A percentile compares a stretch with the other conserved stretches of the same genome.
These are phyloP conservation scores for Yponomeuta evonymella DNA, from an alignment of 2,888 invertebrate genomes.

Conservation along the genomic window DNA sequence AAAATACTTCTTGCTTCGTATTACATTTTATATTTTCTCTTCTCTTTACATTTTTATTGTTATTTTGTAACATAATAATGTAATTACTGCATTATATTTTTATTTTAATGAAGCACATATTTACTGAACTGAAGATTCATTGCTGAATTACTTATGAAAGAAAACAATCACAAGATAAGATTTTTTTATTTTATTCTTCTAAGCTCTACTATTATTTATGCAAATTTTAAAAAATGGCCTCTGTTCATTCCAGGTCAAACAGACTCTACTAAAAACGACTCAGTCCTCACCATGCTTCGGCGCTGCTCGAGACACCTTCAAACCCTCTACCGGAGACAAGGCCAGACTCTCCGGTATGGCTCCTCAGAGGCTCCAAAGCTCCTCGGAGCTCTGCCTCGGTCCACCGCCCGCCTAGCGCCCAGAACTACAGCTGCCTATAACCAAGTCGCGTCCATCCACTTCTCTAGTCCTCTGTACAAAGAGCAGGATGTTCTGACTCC, in stretches of 20 bases:
- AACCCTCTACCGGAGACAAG: conserved; percentile 65
- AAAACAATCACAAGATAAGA: conserved; percentile 14
- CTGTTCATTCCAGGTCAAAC: conserved; percentile 44
- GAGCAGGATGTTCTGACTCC: conserved; percentile 87
- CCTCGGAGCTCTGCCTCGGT: conserved; percentile 36
- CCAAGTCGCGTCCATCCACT: conserved; percentile 59
- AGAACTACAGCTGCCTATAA: conserved; percentile 40
- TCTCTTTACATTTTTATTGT: neutral
- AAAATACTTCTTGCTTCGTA: neutral
- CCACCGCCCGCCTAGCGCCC: conserved; percentile 38
- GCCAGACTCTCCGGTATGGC: conserved; percentile 53
- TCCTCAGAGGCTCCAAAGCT: conserved; percentile 56
- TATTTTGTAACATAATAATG: neutral
- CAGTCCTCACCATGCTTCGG: conserved; percentile 53
- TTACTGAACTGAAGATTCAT: neutral
- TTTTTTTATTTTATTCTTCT: conserved; percentile 24
- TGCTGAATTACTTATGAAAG: too few species aligned
- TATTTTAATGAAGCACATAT: neutral
- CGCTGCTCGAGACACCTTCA: conserved; percentile 69
- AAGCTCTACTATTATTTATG: conserved; percentile 22
- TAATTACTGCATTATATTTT: neutral
- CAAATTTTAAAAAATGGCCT: conserved; percentile 8
- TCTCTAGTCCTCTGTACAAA: conserved; percentile 48
- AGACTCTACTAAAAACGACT: conserved; percentile 25
- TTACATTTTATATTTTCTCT: neutral